Base-by-base conservation (phyloP, 2,797 vertebrate genomes). In the Gymnothorax javanicus region DNA sequence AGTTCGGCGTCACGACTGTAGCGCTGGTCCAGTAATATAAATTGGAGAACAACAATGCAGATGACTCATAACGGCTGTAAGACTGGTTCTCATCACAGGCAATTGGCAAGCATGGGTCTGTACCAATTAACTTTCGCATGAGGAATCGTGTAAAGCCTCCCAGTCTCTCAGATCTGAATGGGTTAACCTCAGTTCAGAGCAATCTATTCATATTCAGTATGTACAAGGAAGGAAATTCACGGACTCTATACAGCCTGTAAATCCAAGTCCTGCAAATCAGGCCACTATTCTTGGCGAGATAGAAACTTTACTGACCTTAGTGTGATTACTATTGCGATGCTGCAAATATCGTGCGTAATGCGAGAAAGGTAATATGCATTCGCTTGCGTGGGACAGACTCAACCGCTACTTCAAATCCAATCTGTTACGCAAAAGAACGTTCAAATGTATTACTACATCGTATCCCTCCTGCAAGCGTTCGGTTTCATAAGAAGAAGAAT, bases 21-120 rank as follows among this genome's bases (percentile, higher is more conserved):
- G 75, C 6, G 13, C 75, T 4, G 50, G 43, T 79, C 17, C 54
- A 50, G 75, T 50, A 52, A 79, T 59, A 83, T 60, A 5, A 56
- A 83, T 60, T 59, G 82, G 33, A 56, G 60, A 56, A 58, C 1
- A 83, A 60, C 27, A 83, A 58, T 33, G 82, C 25, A 60, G 82
- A 83, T 79, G 75, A 79, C 75, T 79, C 75, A 79, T 43, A 52
- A 1, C 33, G 43, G 75, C 43, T 79, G 75, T 50, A 79, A 54
- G 75, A 54, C 33, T 79, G 50, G 5, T 52, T 79, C 43, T 79
- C 75, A 79, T 79, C 75, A 79, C 75, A 20, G 75, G 23, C 75
- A 20, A 52, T 52, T 52, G 43, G 27, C 75, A 79, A 50, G 15
- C 43, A 50, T 23, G 23, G 20, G 56, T 81, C 20, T n/a, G 77